Evolutionary conservation across 2,113 vertebrate genomes (phyloP).

Genomic region (Loxodonta africana): DNA sequence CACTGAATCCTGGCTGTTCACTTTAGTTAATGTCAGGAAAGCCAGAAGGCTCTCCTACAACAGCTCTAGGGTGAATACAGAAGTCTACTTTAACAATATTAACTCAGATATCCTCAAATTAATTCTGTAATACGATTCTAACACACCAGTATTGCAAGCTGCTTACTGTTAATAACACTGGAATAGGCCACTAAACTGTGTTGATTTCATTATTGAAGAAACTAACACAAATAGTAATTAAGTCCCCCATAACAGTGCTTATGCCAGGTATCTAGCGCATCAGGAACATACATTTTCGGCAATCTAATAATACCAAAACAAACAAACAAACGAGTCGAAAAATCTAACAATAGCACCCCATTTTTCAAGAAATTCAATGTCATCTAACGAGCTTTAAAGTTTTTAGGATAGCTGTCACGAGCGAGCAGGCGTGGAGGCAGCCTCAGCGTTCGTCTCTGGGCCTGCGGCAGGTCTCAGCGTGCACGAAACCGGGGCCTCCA

Average conservation of each 20-base stretch:
- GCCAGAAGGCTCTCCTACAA: neutral
- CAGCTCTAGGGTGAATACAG: neutral
- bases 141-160: slow-evolving; percentile 33
- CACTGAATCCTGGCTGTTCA: neutral
- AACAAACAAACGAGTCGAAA: too few species aligned
- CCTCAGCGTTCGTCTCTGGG: neutral
- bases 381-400: slow-evolving; percentile 18
- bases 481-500: neutral
- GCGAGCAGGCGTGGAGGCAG: neutral
- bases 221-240: slow-evolving; percentile 78
- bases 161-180: slow-evolving; percentile 31
- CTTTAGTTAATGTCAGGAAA: slow-evolving; percentile 24
- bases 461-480: neutral
- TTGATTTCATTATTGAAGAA: slow-evolving; percentile 73
- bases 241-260: slow-evolving; percentile 66
- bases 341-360: neutral
- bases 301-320: neutral
- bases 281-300: slow-evolving; percentile 47
- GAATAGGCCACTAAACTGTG: slow-evolving; percentile 51
- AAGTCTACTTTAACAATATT: neutral
- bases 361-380: neutral
- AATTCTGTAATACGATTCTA: slow-evolving; percentile 32
- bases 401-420: slow-evolving; percentile 55
- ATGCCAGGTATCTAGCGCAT: slow-evolving; percentile 4
- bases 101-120: neutral